Conservation (phyloP, 2,888 invertebrate genomes). For the Malthinus flaveolus region DNA sequence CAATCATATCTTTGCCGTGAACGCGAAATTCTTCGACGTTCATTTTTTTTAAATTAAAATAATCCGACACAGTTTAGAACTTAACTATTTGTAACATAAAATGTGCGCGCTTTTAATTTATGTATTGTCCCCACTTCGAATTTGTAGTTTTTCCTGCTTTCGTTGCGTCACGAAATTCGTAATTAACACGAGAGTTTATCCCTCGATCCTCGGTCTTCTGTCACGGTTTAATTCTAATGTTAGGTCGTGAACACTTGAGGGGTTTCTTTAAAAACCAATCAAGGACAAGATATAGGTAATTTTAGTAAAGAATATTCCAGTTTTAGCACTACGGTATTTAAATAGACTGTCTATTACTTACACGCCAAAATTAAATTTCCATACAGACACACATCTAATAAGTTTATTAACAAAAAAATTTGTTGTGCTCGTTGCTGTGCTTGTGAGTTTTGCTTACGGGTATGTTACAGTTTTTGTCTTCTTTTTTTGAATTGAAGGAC, state of each 20-base stretch:
- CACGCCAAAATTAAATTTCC: no score
- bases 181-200: no score
- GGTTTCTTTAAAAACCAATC: slow-evolving; percentile 1
- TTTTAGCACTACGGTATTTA: no score
- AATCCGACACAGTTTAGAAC: not conserved
- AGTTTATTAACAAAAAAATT: no score
- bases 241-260: slow-evolving; percentile 1
- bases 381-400: no score
- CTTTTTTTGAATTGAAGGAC: no score
- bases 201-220: not conserved
- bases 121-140: not conserved
- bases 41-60: slow-evolving; percentile 59
- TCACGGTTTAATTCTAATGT: not conserved
- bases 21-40: slow-evolving; percentile 85
- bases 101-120: not conserved
- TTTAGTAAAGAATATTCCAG: no score
- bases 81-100: not conserved
- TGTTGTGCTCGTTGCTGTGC: no score
- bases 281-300: not conserved
- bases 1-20: slow-evolving; percentile 92
- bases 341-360: no score
- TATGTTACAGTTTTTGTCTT: no score
- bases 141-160: not conserved
- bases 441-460: no score
- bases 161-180: not conserved